Evolutionary conservation across 2,888 invertebrate genomes (phyloP), one percentile per base, ranked within the genome.

Genomic region (Conistra vaccinii): DNA sequence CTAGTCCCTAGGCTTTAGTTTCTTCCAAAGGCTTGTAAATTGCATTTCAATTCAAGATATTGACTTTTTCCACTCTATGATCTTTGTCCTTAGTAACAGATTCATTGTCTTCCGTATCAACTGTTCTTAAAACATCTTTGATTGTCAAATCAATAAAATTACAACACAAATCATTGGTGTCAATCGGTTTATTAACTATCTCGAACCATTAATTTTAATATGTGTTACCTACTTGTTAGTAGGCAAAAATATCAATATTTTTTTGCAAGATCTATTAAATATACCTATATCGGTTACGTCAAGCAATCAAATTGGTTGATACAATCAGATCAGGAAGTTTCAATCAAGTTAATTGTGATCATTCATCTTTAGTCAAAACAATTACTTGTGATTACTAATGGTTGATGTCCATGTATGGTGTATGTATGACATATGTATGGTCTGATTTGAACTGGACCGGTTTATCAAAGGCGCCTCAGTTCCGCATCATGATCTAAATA

Each of bases 321-420:
- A 81, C 77, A 83, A 90, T 87, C 88, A 73, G 76, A 89, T 83
- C 91, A 92, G 93, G 93, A 93, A 93, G 89, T 87, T 72, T 86
- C 80, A 85, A 85, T 85, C 76, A 83, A 77, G 87, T 90, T 88
- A 89, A 89, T 86, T 83, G 88, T 84, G 84, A 84, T 78, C 85
- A 87, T 86, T 88, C 88, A 84, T 90, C 86, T 93, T 91, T 91
- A 89, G 91, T 77, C 88, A 90, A 85, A 90, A 92, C 90, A 92
- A 93, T 93, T 92, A 92, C 90, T 84, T 86, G 85, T 85, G 88
- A 86, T 87, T 85, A 87, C 87, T 92, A 90, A 91, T 90, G 82
- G 88, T 81, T 76, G 84, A 69, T 76, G 69, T 67, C 92, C 91
- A 88, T 91, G 74, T 92, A 90, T 78, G 91, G 91, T 77, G 71